Percentiles rank a stretch among this genome's conserved stretches.
Evolutionary conservation across 1,140 invertebrate species (phyloP).

Genomic region (Brachionus angularis): DNA sequence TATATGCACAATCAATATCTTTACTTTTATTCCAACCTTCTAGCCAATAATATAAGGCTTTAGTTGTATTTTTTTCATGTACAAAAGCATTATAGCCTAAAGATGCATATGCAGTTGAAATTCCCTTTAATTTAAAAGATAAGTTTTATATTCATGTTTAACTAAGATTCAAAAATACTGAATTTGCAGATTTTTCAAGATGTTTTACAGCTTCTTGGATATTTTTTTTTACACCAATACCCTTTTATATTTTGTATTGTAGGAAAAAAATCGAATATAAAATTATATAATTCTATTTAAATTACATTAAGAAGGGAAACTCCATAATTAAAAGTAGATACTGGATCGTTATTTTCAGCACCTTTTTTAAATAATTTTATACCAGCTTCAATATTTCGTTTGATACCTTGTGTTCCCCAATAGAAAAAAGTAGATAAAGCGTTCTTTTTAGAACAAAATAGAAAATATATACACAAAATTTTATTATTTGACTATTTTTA

Average conservation of each 20-base stretch:
- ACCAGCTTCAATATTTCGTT: background rate
- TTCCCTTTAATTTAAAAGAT: no score
- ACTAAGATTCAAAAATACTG: background rate
- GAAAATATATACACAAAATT: background rate
- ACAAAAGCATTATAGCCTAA: background rate
- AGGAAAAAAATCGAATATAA: background rate
- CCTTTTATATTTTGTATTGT: background rate
- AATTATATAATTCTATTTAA: background rate
- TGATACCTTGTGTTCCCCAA: background rate
- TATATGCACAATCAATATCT: background rate
- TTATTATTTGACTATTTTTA: background rate
- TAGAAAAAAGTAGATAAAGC: background rate
- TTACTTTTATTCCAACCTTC: background rate
- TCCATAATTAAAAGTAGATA: background rate
- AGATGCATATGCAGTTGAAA: background rate
- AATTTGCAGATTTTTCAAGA: background rate
- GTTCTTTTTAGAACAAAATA: background rate
- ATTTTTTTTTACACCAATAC: background rate
- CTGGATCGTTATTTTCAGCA: background rate
- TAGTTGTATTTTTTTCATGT: constrained; percentile 2
- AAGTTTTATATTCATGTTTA: background rate
- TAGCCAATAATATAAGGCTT: background rate
- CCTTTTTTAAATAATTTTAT: background rate
- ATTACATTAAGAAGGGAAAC: background rate
- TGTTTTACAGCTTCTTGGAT: background rate